A percentile compares a stretch with the other conserved stretches of the same genome.
phyloP scores from a whole-genome alignment of 2,113 vertebrate genomes.

The Rhizomys pruinosus region DNA sequence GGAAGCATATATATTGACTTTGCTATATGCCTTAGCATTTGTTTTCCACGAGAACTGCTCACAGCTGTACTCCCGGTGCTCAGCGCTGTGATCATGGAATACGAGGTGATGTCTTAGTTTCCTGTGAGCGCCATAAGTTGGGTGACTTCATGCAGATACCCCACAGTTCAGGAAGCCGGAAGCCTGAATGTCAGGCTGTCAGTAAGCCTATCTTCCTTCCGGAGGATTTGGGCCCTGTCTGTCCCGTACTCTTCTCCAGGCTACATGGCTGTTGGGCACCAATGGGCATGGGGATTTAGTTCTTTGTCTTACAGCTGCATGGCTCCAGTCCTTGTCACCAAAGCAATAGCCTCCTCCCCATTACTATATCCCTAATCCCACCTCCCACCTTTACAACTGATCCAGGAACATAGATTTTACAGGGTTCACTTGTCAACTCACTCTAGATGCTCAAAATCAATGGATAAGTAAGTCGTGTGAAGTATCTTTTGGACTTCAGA shows the following conservation, averaged over 20 bases:
- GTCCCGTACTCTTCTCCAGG: no score
- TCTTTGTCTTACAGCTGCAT: not conserved
- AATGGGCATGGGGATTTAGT: no score
- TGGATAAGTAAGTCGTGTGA: not conserved
- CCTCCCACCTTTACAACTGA: no score
- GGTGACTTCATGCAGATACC: not conserved
- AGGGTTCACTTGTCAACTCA: not conserved
- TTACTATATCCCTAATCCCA: no score
- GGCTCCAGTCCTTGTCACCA: not conserved
- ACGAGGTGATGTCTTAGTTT: not conserved
- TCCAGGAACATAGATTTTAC: not conserved
- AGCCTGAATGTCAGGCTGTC: not conserved
- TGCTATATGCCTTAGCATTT: not conserved
- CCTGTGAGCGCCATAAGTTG: not conserved
- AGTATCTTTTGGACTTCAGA: not conserved
- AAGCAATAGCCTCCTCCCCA: rapidly evolving
- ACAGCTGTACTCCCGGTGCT: not conserved
- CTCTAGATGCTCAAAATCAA: not conserved
- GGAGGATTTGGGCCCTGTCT: not conserved
- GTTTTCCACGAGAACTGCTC: not conserved
- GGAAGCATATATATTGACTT: not conserved
- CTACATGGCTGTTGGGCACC: not conserved
- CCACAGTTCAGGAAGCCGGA: not conserved
- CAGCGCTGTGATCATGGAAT: not conserved
- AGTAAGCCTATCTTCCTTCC: not conserved